phyloP scores from a whole-genome alignment of 2,113 vertebrate genomes.

The Hippocampus comes region DNA sequence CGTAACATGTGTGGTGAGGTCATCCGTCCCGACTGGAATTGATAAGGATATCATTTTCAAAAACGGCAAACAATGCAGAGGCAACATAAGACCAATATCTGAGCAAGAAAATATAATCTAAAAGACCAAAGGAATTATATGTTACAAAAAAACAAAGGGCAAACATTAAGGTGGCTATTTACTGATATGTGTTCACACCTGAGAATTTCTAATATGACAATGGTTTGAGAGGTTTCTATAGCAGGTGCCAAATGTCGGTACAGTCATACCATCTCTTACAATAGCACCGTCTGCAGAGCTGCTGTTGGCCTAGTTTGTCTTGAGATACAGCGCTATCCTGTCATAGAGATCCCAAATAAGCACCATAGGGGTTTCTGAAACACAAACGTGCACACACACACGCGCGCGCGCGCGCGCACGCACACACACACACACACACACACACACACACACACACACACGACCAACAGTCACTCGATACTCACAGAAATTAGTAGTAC shows the following conservation, averaged over 20 bases:
- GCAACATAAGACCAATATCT: too few species aligned
- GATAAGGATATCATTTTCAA: too few species aligned
- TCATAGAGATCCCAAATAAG: constrained; percentile 62
- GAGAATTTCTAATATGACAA: constrained; percentile 53
- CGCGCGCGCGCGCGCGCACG: not conserved
- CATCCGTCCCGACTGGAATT: too few species aligned
- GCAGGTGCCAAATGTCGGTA: constrained; percentile 58
- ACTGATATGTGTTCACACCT: constrained; percentile 24
- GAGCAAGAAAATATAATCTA: too few species aligned
- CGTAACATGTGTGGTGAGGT: too few species aligned
- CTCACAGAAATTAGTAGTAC: not conserved
- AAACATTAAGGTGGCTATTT: not conserved
- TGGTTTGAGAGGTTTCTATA: constrained; percentile 58
- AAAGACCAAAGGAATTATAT: too few species aligned
- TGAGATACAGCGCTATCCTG: constrained; percentile 60
- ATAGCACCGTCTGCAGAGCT: constrained; percentile 44
- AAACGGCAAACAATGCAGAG: too few species aligned
- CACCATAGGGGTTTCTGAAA: constrained; percentile 47
- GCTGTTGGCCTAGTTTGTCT: constrained; percentile 61
- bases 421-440: not conserved
- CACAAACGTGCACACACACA: not conserved
- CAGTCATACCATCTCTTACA: not conserved
- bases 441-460: constrained; percentile 5
- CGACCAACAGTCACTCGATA: not conserved
- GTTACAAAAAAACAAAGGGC: too few species aligned